A percentile compares a stretch with the other conserved stretches of the same genome.
These are phyloP conservation scores for Marcusenius ussheri DNA, from an alignment of 2,113 vertebrate genomes.

Conservation along the genomic window DNA sequence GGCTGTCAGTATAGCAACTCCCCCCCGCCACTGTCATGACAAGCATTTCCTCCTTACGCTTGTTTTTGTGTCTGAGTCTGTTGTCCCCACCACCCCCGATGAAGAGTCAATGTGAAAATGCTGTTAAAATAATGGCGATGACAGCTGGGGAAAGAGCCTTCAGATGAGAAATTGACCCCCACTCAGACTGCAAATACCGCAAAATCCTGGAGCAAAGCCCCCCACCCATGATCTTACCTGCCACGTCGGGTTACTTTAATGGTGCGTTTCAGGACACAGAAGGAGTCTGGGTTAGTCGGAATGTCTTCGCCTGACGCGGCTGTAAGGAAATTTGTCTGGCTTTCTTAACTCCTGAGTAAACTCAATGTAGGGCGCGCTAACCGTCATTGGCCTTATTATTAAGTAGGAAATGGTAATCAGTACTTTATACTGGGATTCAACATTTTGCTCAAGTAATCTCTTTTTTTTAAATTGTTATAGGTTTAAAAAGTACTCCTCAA, in stretches of 20 bases:
- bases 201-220: constrained; percentile 20
- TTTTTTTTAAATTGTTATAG: neutral
- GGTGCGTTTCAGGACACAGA: constrained; percentile 28
- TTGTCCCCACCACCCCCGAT: neutral
- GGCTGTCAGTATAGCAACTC: neutral
- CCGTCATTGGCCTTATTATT: constrained; percentile 10
- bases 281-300: constrained; percentile 15
- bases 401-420: neutral
- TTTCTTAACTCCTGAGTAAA: constrained; percentile 21
- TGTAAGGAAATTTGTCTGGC: constrained; percentile 24
- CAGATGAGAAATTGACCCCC: neutral
- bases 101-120: neutral
- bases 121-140: neutral
- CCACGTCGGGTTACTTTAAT: constrained; percentile 36
- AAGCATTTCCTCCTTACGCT: neutral
- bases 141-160: neutral
- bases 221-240: constrained; percentile 37
- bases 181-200: neutral
- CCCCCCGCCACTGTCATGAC: neutral
- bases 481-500: neutral
- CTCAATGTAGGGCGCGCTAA: constrained; percentile 17
- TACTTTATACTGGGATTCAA: constrained; percentile 21
- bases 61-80: neutral
- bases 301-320: constrained; percentile 27
- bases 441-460: constrained; percentile 3